phyloP scores from a whole-genome alignment of 2,113 vertebrate genomes.

The Octodon degus region DNA sequence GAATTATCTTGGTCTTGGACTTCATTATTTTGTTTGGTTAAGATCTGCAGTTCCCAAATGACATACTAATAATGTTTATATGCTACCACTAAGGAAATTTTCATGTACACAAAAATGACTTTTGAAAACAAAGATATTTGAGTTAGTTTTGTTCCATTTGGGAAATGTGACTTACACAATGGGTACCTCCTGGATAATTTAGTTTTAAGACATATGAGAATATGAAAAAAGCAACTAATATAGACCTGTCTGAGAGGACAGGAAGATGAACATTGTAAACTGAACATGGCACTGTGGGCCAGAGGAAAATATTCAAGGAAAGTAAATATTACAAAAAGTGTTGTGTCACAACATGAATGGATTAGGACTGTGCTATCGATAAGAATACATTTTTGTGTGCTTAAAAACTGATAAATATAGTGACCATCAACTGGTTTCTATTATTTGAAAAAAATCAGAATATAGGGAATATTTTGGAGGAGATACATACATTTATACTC shows the following conservation, averaged over 20 bases:
- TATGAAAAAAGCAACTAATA: too few species aligned
- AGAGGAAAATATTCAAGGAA: not conserved
- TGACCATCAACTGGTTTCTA: not conserved
- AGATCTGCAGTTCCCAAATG: not conserved
- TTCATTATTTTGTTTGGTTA: not conserved
- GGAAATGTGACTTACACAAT: not conserved
- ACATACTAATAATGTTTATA: not conserved
- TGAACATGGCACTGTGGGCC: too few species aligned
- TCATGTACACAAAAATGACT: not conserved
- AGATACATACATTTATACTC: not conserved
- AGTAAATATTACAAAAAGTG: not conserved
- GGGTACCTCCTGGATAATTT: not conserved
- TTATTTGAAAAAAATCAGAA: not conserved
- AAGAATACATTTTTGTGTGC: not conserved
- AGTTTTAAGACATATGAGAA: too few species aligned
- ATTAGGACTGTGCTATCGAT: not conserved
- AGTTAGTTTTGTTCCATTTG: not conserved
- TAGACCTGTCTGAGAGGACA: too few species aligned
- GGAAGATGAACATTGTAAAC: too few species aligned
- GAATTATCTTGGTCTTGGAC: not conserved
- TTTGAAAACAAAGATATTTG: not conserved
- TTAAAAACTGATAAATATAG: not conserved
- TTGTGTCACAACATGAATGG: not conserved
- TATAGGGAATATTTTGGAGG: not conserved
- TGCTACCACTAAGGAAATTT: not conserved